Percentiles rank a stretch among this genome's conserved stretches.
phyloP scores from a whole-genome alignment of 1,140 invertebrate genomes.

The Plectus sambesii region DNA sequence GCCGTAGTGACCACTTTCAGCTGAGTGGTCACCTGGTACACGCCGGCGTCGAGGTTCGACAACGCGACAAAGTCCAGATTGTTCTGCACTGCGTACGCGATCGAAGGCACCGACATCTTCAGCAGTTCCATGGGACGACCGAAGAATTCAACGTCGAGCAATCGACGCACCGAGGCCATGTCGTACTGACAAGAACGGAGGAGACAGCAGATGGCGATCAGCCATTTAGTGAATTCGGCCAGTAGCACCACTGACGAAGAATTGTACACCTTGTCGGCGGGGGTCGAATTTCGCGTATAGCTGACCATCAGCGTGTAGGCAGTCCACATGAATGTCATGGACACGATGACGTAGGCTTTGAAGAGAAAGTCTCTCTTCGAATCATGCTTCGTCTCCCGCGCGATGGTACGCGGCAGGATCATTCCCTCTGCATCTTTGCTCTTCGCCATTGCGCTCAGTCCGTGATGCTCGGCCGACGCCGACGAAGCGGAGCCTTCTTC shows the following conservation, averaged over 20 bases:
- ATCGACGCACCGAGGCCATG: not conserved
- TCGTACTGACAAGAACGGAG: constrained; percentile 18
- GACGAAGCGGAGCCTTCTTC: too few species aligned
- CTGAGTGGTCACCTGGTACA: constrained; percentile 35
- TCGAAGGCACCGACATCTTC: constrained; percentile 43
- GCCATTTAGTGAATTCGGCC: constrained; percentile 33
- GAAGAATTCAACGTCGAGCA: constrained; percentile 36
- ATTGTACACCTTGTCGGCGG: constrained; percentile 28
- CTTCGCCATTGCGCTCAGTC: too few species aligned
- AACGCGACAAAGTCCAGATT: constrained; percentile 43
- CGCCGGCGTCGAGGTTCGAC: constrained; percentile 42
- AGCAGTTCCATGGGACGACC: constrained; percentile 33
- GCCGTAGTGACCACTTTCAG: constrained; percentile 31
- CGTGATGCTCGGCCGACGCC: too few species aligned
- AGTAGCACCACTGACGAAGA: constrained; percentile 40
- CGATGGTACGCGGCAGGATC: too few species aligned
- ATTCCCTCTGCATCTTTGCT: too few species aligned
- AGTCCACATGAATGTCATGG: constrained; percentile 40
- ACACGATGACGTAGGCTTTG: constrained; percentile 36
- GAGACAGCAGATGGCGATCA: constrained; percentile 33
- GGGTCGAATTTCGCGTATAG: constrained; percentile 24
- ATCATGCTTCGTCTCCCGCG: too few species aligned
- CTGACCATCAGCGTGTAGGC: constrained; percentile 37
- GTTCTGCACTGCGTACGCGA: constrained; percentile 43
- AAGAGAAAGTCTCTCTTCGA: constrained; percentile 29